Evolutionary conservation across 2,113 vertebrate species (phyloP).

Genomic region (Mus pahari): DNA sequence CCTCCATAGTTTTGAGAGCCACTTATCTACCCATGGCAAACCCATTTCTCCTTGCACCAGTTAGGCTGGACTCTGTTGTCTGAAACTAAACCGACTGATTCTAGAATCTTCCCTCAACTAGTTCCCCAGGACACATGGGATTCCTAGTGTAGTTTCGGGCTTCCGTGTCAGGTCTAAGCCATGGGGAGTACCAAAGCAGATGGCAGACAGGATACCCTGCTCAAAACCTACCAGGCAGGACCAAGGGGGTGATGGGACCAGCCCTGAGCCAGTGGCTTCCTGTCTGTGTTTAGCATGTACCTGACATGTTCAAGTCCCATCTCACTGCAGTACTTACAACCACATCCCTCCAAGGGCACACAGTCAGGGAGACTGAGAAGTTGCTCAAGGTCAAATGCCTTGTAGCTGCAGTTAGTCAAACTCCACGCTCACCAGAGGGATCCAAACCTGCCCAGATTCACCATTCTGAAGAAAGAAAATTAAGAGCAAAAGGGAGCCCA

Average conservation of each 20-base stretch:
- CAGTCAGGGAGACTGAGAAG: background rate
- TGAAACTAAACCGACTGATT: background rate
- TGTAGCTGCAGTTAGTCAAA: rapidly evolving
- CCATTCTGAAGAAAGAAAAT: background rate
- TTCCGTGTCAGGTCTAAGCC: background rate
- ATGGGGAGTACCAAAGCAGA: background rate
- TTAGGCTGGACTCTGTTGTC: background rate
- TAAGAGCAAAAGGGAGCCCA: background rate
- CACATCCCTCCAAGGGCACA: background rate
- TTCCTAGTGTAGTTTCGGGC: rapidly evolving
- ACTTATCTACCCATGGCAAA: background rate
- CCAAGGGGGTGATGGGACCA: rapidly evolving
- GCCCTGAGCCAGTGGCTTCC: no score
- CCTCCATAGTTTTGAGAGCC: background rate
- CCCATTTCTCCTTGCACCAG: background rate
- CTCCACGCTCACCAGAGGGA: background rate
- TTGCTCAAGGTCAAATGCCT: background rate
- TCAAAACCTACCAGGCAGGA: background rate
- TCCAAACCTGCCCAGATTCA: background rate
- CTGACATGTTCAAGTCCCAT: rapidly evolving
- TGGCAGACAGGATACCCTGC: background rate
- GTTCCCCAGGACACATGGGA: background rate
- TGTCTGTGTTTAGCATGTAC: rapidly evolving
- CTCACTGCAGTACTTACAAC: background rate
- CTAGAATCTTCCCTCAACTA: background rate